Conservation (phyloP, 2,113 vertebrate genomes). For the Nothoprocta perdicaria region DNA sequence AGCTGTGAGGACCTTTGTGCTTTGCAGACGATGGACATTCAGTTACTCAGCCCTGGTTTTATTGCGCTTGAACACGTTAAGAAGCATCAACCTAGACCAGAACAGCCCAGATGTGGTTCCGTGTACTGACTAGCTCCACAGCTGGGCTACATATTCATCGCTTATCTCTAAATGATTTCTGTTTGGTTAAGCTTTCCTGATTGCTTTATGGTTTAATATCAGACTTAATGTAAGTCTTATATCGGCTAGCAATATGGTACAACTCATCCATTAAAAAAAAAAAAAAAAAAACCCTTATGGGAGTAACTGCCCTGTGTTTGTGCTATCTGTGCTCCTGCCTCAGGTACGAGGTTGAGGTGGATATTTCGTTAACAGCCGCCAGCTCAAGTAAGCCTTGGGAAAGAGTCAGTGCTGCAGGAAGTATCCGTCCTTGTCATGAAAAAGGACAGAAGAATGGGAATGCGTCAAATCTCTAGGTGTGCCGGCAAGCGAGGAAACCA, state of each 20-base stretch:
- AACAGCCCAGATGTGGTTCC: background rate
- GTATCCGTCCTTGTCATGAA: background rate
- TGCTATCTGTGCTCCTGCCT: background rate
- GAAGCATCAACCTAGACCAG: fast-evolving
- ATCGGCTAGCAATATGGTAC: background rate
- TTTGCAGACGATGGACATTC: background rate
- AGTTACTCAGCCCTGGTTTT: background rate
- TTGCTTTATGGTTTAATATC: background rate
- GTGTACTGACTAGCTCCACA: background rate
- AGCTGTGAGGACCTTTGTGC: background rate
- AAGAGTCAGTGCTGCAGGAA: background rate
- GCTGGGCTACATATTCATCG: background rate
- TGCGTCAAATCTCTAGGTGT: background rate
- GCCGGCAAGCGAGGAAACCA: background rate
- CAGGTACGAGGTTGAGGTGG: background rate
- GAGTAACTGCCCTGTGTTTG: background rate
- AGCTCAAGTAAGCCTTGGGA: background rate
- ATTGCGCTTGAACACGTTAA: background rate
- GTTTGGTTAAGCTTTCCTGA: background rate
- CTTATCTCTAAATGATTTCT: constrained; percentile 5
- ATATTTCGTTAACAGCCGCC: background rate
- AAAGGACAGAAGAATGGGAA: background rate
- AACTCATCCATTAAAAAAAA: background rate
- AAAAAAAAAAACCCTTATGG: background rate
- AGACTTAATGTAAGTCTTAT: background rate